Evolutionary conservation across 2,113 vertebrate genomes (phyloP), one percentile per base, ranked within the genome.

Genomic region (Cavia aperea): DNA sequence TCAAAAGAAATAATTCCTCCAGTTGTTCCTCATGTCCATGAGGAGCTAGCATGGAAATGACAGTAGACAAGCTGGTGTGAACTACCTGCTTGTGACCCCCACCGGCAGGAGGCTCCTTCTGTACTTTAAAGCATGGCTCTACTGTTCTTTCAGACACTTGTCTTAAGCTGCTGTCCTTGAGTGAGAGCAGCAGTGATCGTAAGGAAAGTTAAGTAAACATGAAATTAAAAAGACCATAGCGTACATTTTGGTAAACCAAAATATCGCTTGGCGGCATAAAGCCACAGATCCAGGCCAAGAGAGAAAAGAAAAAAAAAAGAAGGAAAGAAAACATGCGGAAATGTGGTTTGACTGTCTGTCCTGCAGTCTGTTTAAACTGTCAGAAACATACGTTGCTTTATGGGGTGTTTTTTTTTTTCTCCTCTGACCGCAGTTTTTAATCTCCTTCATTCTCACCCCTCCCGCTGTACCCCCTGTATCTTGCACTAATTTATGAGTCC

Each of bases 181-280:
- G 60, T 94, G 54, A 91, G 72, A 96, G 92, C 82, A 93, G 85
- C 89, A 94, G 88, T 94, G 77, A 92, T 96, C 93, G 93, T 91
- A 94, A 95, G 92, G 77, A 86, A 96, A 93, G 95, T 65, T 96
- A 95, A 94, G 83, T 94, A 96, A 96, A 96, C 94, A 95, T 94
- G 77, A 97, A 97, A 96, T 96, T 97, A 96, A 95, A 91, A 98
- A 97, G 88, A 58, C 92, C 90, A 92, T 93, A 96, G 95, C 95
- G 93, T 97, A 93, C 88, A 96, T 97, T 98, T 97, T 95, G 97
- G 96, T 97, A 97, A 97, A 97, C 96, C 94, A 93, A 96, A 96
- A 95, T 97, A 97, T 97, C 97, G 96, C 62, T 96, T 79, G 14
- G 88, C 95, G 94, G 96, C 97, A 97, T 95, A 96, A 98, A 97